Evolutionary conservation across 2,113 vertebrate genomes (phyloP), one percentile per base, ranked within the genome.

Genomic region (Scalopus aquaticus): DNA sequence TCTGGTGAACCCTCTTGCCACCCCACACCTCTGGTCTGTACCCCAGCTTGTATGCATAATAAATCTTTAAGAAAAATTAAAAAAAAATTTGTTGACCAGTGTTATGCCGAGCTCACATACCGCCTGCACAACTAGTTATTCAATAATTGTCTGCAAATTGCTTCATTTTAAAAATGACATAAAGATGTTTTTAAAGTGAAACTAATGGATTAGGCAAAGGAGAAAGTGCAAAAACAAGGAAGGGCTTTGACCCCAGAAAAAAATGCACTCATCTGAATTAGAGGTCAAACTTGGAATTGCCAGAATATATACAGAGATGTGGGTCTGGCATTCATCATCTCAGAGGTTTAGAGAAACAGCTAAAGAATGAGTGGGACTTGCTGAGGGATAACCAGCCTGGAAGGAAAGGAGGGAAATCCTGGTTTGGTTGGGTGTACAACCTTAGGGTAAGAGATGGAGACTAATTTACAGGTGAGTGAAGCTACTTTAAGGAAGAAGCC

Each of bases 181-280:
- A 60, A 84, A 92, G 64, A 83, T 88, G 10, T 83, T 90, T 87
- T 85, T 67, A n/a, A 73, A 91, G 74, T 26, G 67, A 78, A 91
- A 72, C 16, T 37, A 35, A 56, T 56, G 30, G 56, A 62, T 89
- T 88, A 62, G 32, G 13, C 11, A 35, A 60, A 5, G 19, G 2
- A 26, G 16, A 65, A 20, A 24, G 28, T 56, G 0, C 26, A 20
- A 32, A 87, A 70, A 37, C 22, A 7, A 74, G 62, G 22, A 95
- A 51, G 26, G 17, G 26, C 8, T 12, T 24, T 77, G 46, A 76
- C 20, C 37, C 51, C 69, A 49, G 62, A 88, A 28, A 80, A 62
- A n/a, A 73, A 67, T 42, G 6, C 11, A 42, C 49, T 80, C 22
- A 20, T 65, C 74, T 44, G 26, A 20, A 12, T 12, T 30, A 64